phyloP scores from a whole-genome alignment of 2,113 vertebrate species.

The Bos indicus region DNA sequence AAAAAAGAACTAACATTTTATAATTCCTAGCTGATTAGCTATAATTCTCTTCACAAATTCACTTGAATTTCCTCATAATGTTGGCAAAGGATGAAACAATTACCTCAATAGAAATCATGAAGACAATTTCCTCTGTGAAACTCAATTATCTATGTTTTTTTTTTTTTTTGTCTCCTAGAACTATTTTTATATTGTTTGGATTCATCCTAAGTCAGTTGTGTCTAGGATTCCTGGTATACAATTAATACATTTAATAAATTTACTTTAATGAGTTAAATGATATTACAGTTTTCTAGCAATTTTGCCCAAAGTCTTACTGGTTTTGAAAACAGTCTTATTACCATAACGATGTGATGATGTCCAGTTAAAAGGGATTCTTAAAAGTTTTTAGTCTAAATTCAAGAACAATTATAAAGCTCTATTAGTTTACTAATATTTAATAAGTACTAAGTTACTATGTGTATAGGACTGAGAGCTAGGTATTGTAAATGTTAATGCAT shows the following conservation, averaged over 20 bases:
- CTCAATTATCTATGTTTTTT: slow-evolving; percentile 5
- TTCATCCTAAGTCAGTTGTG: background rate
- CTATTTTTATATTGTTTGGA: background rate
- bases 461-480: background rate
- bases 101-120: background rate
- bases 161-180: background rate
- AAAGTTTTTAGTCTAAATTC: background rate
- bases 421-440: background rate
- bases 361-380: background rate
- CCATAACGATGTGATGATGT: background rate
- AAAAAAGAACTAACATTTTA: background rate
- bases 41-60: background rate
- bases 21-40: background rate
- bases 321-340: background rate
- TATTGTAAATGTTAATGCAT: background rate
- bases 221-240: background rate
- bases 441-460: background rate
- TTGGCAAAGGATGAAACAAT: background rate
- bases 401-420: background rate
- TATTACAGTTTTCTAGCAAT: background rate
- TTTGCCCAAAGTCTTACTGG: background rate
- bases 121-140: background rate
- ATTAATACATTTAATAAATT: background rate
- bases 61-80: background rate
- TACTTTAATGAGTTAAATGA: background rate